Evolutionary conservation across 2,888 invertebrate genomes (phyloP), one percentile per base, ranked within the genome.

Genomic region (Diplolepis rosae): DNA sequence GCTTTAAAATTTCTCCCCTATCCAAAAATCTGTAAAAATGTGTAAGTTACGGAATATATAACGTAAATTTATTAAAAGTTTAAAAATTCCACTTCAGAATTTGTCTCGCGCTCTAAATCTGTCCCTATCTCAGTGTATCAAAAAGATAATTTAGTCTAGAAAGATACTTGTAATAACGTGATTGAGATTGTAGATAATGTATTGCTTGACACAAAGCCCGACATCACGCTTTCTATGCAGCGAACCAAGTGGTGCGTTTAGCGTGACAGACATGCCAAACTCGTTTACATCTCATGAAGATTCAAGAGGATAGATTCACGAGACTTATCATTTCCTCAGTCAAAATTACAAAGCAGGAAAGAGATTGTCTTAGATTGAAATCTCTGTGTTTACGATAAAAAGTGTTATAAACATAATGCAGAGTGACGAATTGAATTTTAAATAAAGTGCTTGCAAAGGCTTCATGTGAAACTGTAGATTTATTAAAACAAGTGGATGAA

Each of bases 161-260:
- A 48, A 51, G 51, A 51, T 27, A 27, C 51, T 24, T n/a, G n/a
- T 27, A 28, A 51, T 27, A 5, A 51, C 51, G 28, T 51, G 28
- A 28, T 28, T 54, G 7, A 54, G 30, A 30, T 54, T 9, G 4
- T n/a, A 54, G 30, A 27, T 30, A 30, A 30, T 30, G 30, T 15
- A 30, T 30, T 7, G 28, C 15, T 28, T 52, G 28, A 52, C 52
- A 52, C 30, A 30, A 30, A 52, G n/a, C 18, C 7, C 18, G 18
- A 45, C 45, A 45, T 45, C 54, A 32, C 32, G 30, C 52, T 54
- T 30, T 54, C 52, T 54, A 30, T 54, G 52, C 30, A 54, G 15
- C 52, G 32, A 18, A 54, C 7, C 51, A 4, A 54, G 18, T 6
- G 28, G 18, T 32, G 18, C 18, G 30, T 54, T 54, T 30, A 54